A percentile compares a stretch with the other conserved stretches of the same genome.
Conservation (phyloP, 2,888 invertebrate genomes). For the Synanthedon formicaeformis region DNA sequence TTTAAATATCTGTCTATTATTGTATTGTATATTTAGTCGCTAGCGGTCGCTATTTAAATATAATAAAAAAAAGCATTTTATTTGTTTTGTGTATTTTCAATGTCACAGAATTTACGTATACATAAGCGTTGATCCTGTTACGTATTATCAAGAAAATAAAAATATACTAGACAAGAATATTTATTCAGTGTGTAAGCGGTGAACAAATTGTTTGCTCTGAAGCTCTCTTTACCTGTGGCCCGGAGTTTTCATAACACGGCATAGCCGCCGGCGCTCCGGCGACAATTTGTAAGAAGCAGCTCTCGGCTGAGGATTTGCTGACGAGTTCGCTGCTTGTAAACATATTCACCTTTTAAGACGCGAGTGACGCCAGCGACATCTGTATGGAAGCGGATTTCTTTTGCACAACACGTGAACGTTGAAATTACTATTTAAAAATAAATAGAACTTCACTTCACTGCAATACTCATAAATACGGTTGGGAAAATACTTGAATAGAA, state of each 20-base stretch:
- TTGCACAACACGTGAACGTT: neutral
- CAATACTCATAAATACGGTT: too few relatives aligned
- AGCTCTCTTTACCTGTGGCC: constrained; percentile 50
- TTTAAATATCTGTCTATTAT: too few relatives aligned
- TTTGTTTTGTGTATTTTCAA: too few relatives aligned
- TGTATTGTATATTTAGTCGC: too few relatives aligned
- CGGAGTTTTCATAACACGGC: constrained; percentile 54
- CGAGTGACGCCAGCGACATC: constrained; percentile 9
- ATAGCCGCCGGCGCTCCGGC: constrained; percentile 40
- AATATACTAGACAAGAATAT: constrained; percentile 44
- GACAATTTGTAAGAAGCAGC: constrained; percentile 49
- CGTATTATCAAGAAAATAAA: constrained; percentile 8
- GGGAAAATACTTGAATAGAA: too few relatives aligned
- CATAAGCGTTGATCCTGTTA: too few relatives aligned
- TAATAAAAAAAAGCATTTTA: too few relatives aligned
- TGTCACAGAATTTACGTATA: too few relatives aligned
- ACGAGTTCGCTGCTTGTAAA: constrained; percentile 44
- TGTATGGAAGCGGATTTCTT: constrained; percentile 5
- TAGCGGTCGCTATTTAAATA: too few relatives aligned
- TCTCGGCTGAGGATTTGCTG: constrained; percentile 46
- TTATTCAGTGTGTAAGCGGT: constrained; percentile 55
- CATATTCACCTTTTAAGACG: constrained; percentile 34
- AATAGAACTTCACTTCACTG: too few relatives aligned
- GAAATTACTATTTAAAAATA: too few relatives aligned
- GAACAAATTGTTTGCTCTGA: constrained; percentile 60